Evolutionary conservation across 2,888 invertebrate species (phyloP), one percentile per base, ranked within the genome.

Genomic region (Drosophila subquinaria): DNA sequence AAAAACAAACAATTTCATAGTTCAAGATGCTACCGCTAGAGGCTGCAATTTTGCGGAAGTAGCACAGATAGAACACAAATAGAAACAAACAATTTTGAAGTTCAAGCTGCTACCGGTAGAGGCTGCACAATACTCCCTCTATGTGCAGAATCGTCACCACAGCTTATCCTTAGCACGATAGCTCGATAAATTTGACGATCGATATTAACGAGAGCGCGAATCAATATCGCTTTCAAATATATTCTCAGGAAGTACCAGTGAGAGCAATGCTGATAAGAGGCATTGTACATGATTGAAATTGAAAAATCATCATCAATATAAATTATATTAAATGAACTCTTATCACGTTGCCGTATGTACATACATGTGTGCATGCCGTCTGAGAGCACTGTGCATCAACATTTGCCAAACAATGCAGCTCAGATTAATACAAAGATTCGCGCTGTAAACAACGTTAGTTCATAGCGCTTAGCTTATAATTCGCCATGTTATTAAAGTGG

Each of bases 401-500:
- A 42, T 56, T 56, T 45, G 8, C 30, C 10, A 27, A 47, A 23
- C 27, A 38, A 48, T 13, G 8, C 23, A 23, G 36, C 15, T 30
- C 4, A 35, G 17, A 35, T 10, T 27, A 36, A 36, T 9, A 17
- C 23, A 38, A 47, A 10, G 15, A 45, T 9, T 27, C n/a, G 20
- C 6, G 47, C 38, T 38, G 27, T 30, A 33, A 56, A 13, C 45
- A 61, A 13, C 40, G 11, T 13, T 17, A 38, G 20, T 42, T 52
- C 6, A 5, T 11, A 51, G 11, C 43, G 27, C 27, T 6, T 6
- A 43, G 27, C 27, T 27, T 27, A 27, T 27, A 36, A 42, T 42
- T 35, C 4, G 13, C n/a, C 56, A 63, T 63, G 62, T 27, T 9
- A 11, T 6, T 30, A 11, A 17, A 17, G 4, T 56, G 30, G 47